Evolutionary conservation across 2,888 invertebrate genomes (phyloP).

Genomic region (Synergus gifuensis): DNA sequence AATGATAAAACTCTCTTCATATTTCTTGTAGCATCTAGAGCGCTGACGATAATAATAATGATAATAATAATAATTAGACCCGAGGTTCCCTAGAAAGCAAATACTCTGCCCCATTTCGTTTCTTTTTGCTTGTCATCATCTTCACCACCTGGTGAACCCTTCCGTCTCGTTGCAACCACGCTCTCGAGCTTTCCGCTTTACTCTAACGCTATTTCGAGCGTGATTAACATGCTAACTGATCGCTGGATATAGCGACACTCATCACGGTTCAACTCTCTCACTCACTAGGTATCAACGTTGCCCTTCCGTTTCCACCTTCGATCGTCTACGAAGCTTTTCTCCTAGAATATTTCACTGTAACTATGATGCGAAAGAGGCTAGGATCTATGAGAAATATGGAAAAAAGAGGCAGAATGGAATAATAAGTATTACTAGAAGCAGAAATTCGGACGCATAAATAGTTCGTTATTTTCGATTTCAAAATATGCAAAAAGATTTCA

Average conservation of each 20-base stretch:
- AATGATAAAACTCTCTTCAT: too few relatives aligned
- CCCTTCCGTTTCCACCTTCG: conserved; percentile 11
- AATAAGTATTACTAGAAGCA: conserved; percentile 10
- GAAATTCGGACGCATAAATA: conserved; percentile 27
- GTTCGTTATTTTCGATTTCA: background rate
- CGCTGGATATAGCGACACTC: conserved; percentile 42
- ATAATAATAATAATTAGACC: background rate
- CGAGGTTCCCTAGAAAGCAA: background rate
- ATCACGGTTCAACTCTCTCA: conserved; percentile 23
- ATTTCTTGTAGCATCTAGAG: too few relatives aligned
- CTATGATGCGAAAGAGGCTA: conserved; percentile 22
- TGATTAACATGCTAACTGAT: conserved; percentile 54
- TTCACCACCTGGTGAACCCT: conserved; percentile 33
- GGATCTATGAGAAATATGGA: background rate
- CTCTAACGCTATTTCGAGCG: conserved; percentile 48
- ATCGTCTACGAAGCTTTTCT: conserved; percentile 4
- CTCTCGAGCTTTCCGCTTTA: conserved; percentile 25
- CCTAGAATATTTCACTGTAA: conserved; percentile 16
- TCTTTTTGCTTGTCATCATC: background rate
- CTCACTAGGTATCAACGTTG: conserved; percentile 16
- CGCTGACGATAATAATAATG: too few relatives aligned
- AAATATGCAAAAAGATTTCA: too few relatives aligned
- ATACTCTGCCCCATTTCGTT: conserved; percentile 1
- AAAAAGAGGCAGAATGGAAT: background rate
- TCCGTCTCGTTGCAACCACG: background rate